phyloP scores from a whole-genome alignment of 2,797 vertebrate genomes.

The Ctenopoma multispine region DNA sequence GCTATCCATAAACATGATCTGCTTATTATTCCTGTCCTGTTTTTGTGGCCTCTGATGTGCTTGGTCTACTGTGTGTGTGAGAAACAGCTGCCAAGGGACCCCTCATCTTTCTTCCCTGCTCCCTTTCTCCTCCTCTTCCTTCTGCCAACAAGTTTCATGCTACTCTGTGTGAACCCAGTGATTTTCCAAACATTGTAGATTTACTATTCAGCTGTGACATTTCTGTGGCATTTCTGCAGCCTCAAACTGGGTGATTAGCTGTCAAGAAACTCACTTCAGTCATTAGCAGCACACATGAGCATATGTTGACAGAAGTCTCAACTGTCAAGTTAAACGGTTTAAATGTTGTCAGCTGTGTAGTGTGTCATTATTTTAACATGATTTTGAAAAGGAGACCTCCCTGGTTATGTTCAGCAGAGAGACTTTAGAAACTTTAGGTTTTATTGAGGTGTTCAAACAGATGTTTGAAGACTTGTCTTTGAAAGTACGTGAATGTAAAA shows the following conservation, averaged over 20 bases:
- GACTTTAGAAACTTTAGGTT: constrained; percentile 34
- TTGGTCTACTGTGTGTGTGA: constrained; percentile 49
- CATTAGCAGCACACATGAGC: constrained; percentile 49
- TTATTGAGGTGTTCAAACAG: constrained; percentile 31
- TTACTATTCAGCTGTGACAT: constrained; percentile 67
- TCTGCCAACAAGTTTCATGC: constrained; percentile 76
- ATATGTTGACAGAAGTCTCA: constrained; percentile 40
- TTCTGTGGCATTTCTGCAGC: constrained; percentile 68
- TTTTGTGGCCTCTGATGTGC: constrained; percentile 76
- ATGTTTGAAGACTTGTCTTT: constrained; percentile 53
- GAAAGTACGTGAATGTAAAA: constrained; percentile 38
- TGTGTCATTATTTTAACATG: constrained; percentile 45
- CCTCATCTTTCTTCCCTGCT: constrained; percentile 45
- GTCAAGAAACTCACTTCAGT: constrained; percentile 57
- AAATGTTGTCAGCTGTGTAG: constrained; percentile 23
- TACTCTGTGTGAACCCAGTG: constrained; percentile 77
- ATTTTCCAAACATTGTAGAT: constrained; percentile 64
- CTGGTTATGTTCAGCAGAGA: constrained; percentile 31
- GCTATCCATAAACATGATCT: constrained; percentile 73
- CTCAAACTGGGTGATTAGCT: constrained; percentile 58
- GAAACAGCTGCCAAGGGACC: constrained; percentile 78
- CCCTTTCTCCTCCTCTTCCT: constrained; percentile 21
- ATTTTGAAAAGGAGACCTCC: constrained; percentile 23
- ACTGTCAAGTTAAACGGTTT: constrained; percentile 46
- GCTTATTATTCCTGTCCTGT: constrained; percentile 74